phyloP scores from a whole-genome alignment of 53 echinoderm and acorn worm genomes.

The Holothuria leucospilota region DNA sequence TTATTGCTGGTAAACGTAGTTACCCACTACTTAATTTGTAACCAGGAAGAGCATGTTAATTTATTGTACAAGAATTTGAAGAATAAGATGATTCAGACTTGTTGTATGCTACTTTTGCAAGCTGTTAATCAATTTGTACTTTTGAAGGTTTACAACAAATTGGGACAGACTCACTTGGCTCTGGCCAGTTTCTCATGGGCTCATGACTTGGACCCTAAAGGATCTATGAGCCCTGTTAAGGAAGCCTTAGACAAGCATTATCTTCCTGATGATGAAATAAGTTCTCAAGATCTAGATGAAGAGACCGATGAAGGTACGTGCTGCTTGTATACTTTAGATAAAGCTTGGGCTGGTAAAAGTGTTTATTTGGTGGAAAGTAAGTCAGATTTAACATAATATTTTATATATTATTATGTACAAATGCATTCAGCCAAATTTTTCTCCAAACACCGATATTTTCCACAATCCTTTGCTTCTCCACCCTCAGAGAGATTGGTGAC shows the following conservation, averaged over 20 bases:
- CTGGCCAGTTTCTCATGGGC: conserved; percentile 97
- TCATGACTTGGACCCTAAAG: conserved; percentile 94
- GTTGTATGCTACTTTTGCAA: too few relatives aligned
- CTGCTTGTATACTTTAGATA: neutral
- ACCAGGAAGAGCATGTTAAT: neutral
- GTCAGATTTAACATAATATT: too few relatives aligned
- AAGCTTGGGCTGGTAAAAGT: too few relatives aligned
- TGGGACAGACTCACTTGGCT: conserved; percentile 96
- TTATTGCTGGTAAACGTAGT: too few relatives aligned
- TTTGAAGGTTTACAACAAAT: conserved; percentile 87
- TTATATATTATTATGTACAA: too few relatives aligned
- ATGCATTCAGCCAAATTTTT: too few relatives aligned
- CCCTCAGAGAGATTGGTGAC: too few relatives aligned
- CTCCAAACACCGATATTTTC: too few relatives aligned
- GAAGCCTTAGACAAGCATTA: conserved; percentile 95
- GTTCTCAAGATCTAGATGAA: conserved; percentile 18
- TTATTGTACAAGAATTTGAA: too few relatives aligned
- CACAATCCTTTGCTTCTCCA: too few relatives aligned
- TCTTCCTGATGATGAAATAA: conserved; percentile 91
- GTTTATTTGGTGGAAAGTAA: too few relatives aligned
- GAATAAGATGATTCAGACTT: too few relatives aligned
- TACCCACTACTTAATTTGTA: neutral
- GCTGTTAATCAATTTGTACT: neutral
- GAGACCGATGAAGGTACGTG: conserved; percentile 18
- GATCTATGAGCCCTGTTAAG: conserved; percentile 94